These are phyloP conservation scores for Alentia gelatinosa DNA, from an alignment of 2,888 invertebrate genomes.

Conservation along the genomic window DNA sequence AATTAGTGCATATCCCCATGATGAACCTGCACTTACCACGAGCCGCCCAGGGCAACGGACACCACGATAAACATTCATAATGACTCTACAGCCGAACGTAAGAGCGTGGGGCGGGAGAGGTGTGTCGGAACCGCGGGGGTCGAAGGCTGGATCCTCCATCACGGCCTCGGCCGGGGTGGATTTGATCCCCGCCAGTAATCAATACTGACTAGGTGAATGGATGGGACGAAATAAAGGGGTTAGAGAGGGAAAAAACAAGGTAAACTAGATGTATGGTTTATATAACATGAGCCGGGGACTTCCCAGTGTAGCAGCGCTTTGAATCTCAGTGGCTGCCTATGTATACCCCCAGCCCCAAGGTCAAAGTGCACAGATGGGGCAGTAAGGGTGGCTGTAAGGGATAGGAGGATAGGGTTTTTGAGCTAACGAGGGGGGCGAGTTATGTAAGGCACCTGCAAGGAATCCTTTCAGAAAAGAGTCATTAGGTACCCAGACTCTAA, in stretches of 20 bases:
- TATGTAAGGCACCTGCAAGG: not conserved
- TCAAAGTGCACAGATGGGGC: not conserved
- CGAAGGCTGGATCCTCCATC: not conserved
- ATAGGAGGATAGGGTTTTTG: too few species aligned
- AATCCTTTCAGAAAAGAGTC: not conserved
- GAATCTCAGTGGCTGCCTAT: not conserved
- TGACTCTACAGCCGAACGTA: too few species aligned
- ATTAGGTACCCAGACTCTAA: not conserved
- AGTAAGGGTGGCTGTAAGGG: not conserved
- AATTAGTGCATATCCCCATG: conserved; percentile 2
- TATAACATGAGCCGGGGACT: not conserved
- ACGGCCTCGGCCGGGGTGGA: not conserved
- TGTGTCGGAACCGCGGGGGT: not conserved
- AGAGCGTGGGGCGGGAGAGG: too few species aligned
- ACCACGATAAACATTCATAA: not conserved
- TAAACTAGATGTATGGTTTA: not conserved
- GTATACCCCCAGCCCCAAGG: too few species aligned
- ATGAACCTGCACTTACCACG: not conserved
- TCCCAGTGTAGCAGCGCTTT: not conserved
- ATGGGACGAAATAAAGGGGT: not conserved
- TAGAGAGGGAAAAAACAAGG: not conserved
- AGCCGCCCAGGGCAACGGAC: not conserved
- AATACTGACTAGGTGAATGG: not conserved
- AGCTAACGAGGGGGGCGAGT: too few species aligned
- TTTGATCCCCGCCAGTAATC: not conserved